These are phyloP conservation scores for Epinephelus cyanopodus DNA, from an alignment of 2,113 vertebrate species.

Conservation along the genomic window DNA sequence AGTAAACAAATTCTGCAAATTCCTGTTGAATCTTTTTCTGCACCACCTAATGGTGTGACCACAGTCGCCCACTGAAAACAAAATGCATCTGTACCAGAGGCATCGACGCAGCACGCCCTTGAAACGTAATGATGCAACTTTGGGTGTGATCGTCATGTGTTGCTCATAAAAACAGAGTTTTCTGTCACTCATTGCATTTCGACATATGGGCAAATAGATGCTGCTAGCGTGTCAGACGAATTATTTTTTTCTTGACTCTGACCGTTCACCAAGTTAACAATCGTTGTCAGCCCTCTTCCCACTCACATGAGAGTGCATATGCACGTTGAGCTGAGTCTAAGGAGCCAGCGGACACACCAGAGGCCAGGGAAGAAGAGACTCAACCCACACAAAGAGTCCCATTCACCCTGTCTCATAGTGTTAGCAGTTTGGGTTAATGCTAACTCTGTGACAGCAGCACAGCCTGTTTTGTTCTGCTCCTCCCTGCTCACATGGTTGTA, in stretches of 20 bases:
- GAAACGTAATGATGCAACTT: conserved; percentile 45
- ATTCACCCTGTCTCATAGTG: conserved; percentile 69
- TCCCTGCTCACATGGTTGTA: conserved; percentile 61
- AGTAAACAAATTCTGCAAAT: conserved; percentile 62
- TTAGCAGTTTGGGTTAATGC: conserved; percentile 46
- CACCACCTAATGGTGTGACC: conserved; percentile 37
- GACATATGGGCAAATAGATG: neutral
- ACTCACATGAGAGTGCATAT: conserved; percentile 4
- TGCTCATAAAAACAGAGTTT: neutral
- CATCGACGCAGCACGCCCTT: conserved; percentile 8
- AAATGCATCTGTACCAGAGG: conserved; percentile 19
- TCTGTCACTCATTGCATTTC: neutral
- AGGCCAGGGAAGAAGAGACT: conserved; percentile 38
- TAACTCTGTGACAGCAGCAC: conserved; percentile 58
- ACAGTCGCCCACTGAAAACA: conserved; percentile 34
- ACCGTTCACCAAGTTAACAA: neutral
- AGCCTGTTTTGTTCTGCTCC: conserved; percentile 53
- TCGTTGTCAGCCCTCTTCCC: neutral
- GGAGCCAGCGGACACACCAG: conserved; percentile 18
- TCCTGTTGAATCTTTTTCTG: conserved; percentile 50
- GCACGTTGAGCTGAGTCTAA: conserved; percentile 9
- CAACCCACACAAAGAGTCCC: conserved; percentile 70
- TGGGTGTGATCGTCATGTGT: conserved; percentile 22
- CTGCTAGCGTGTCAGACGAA: neutral
- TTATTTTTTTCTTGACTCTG: neutral